phyloP scores from a whole-genome alignment of 1,140 invertebrate genomes.

The Apis laboriosa region DNA sequence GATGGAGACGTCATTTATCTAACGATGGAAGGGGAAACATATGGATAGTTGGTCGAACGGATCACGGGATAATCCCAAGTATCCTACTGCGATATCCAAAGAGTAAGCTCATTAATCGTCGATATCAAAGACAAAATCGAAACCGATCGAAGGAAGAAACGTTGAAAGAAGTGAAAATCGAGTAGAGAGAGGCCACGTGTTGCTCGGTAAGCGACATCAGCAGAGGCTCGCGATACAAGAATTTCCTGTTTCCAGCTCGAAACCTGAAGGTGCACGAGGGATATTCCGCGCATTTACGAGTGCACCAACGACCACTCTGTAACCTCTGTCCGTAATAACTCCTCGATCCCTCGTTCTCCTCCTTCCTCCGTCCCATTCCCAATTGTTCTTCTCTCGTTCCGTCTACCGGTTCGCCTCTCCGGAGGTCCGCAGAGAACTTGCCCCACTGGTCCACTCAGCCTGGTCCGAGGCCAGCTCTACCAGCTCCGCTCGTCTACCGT shows the following conservation, averaged over 20 bases:
- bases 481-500: conserved; percentile 62
- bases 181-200: not conserved
- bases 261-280: not conserved
- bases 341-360: conserved; percentile 10
- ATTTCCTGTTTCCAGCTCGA: conserved; percentile 24
- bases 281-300: conserved; percentile 53
- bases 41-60: not conserved
- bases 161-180: not conserved
- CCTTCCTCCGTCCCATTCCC: not conserved
- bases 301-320: conserved; percentile 51
- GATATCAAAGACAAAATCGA: not conserved
- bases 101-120: conserved; percentile 37
- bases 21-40: not conserved
- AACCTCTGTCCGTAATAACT: conserved; percentile 60
- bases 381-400: not conserved
- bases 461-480: conserved; percentile 39
- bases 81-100: conserved; percentile 17
- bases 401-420: conserved; percentile 6
- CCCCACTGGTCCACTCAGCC: conserved; percentile 61
- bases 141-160: not conserved
- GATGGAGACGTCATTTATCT: conserved; percentile 36
- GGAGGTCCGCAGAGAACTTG: conserved; percentile 61
- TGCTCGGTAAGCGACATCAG: not conserved
- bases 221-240: not conserved
- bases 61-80: not conserved